Percentiles rank a stretch among this genome's conserved stretches.
phyloP scores from a whole-genome alignment of 2,888 invertebrate genomes.

The Agriopis marginaria region DNA sequence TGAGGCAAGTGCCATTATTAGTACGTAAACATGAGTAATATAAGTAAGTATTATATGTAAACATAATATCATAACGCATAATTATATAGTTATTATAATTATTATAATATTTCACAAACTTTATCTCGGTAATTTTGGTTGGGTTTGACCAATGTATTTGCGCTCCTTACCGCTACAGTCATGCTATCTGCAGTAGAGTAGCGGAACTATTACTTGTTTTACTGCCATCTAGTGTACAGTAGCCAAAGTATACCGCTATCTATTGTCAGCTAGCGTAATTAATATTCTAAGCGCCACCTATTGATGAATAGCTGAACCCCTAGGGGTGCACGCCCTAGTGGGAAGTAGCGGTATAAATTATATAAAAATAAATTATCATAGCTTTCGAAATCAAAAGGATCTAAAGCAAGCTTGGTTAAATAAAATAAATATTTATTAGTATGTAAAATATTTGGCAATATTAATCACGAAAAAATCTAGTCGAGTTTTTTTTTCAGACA shows the following conservation, averaged over 20 bases:
- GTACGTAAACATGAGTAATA: no score
- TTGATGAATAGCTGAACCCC: constrained; percentile 29
- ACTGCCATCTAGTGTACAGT: constrained; percentile 47
- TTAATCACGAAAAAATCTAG: background rate
- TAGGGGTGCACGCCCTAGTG: background rate
- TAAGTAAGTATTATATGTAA: no score
- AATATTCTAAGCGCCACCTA: constrained; percentile 40
- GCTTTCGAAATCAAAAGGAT: no score
- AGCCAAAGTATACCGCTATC: constrained; percentile 34
- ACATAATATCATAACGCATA: no score
- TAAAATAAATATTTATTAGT: no score
- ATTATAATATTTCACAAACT: background rate
- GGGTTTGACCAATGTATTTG: no score
- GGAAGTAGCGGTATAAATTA: background rate
- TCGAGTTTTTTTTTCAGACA: background rate
- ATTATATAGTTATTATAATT: no score
- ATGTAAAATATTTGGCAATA: no score
- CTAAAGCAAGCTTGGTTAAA: no score
- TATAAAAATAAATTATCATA: background rate
- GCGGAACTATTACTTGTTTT: constrained; percentile 26
- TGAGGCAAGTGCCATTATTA: no score
- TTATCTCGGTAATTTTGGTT: background rate
- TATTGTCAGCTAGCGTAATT: constrained; percentile 37
- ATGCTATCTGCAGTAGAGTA: constrained; percentile 50
- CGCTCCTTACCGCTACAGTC: background rate